Percentiles rank a stretch among this genome's conserved stretches.
Conservation (phyloP, 2,888 invertebrate species). For the Stratiomys singularior region DNA sequence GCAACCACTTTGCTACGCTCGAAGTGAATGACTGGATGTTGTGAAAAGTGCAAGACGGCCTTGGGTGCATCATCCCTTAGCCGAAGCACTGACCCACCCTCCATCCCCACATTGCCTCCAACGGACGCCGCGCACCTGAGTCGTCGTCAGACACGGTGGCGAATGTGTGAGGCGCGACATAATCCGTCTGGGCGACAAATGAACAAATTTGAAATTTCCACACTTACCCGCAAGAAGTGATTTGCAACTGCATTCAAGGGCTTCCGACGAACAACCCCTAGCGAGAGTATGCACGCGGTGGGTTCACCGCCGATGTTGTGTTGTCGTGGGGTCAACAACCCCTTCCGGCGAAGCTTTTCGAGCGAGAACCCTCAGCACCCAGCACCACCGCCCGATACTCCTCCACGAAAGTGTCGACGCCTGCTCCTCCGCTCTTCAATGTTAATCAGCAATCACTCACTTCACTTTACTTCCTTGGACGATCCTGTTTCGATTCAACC, state of each 20-base stretch:
- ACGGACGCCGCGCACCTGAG: neutral
- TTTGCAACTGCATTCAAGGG: constrained; percentile 38
- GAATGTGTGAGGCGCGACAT: constrained; percentile 1
- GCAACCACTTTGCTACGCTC: neutral
- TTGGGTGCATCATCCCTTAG: neutral
- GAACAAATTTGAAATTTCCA: constrained; percentile 27
- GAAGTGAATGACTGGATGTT: constrained; percentile 39
- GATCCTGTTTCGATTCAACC: neutral
- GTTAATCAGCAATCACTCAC: neutral
- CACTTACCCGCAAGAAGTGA: constrained; percentile 33
- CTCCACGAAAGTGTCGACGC: neutral
- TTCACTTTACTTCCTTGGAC: neutral
- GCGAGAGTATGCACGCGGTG: constrained; percentile 19
- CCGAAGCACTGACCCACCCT: neutral
- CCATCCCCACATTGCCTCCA: neutral
- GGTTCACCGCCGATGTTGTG: too few species aligned
- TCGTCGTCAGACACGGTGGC: constrained; percentile 13
- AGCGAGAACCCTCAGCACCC: neutral
- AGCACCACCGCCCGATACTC: constrained; percentile 23
- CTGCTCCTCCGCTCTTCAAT: neutral
- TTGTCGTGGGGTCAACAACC: constrained; percentile 40
- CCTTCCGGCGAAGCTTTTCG: constrained; percentile 28
- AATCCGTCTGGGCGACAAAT: constrained; percentile 22
- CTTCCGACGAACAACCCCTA: constrained; percentile 32
- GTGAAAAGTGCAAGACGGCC: constrained; percentile 29